These are phyloP conservation scores for Hirudo medicinalis DNA, from an alignment of 1,140 invertebrate genomes.

Conservation along the genomic window DNA sequence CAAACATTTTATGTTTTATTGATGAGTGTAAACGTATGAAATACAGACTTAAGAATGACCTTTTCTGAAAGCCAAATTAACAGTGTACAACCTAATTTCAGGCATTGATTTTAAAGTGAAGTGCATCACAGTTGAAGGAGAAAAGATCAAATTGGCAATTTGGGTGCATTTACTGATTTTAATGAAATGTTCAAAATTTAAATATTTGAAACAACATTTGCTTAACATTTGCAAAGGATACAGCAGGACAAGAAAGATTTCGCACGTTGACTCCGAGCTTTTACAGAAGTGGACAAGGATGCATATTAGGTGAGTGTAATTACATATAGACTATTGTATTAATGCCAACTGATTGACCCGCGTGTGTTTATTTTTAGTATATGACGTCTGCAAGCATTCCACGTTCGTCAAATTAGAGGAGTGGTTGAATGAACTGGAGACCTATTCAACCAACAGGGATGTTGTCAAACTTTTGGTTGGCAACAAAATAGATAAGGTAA, in stretches of 20 bases:
- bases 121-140: constrained; percentile 72
- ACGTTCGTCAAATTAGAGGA: constrained; percentile 75
- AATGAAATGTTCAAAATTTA: background rate
- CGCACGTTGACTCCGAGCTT: constrained; percentile 77
- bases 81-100: constrained; percentile 23
- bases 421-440: constrained; percentile 86
- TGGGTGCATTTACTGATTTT: constrained; percentile 44
- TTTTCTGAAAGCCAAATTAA: background rate
- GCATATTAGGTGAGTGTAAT: constrained; percentile 44
- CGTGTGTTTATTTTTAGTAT: constrained; percentile 52
- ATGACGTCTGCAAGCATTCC: constrained; percentile 74
- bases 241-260: constrained; percentile 92
- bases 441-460: constrained; percentile 80
- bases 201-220: background rate
- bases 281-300: constrained; percentile 85
- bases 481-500: constrained; percentile 88
- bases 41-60: too few species aligned
- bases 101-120: constrained; percentile 43
- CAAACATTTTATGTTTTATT: too few species aligned
- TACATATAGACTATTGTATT: background rate
- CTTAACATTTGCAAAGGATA: constrained; percentile 53
- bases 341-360: background rate
- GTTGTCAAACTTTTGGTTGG: constrained; percentile 94
- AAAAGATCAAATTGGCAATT: constrained; percentile 73
- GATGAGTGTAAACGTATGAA: too few species aligned